Evolutionary conservation across 1,140 invertebrate genomes (phyloP).

Genomic region (Aphelenchoides besseyi): DNA sequence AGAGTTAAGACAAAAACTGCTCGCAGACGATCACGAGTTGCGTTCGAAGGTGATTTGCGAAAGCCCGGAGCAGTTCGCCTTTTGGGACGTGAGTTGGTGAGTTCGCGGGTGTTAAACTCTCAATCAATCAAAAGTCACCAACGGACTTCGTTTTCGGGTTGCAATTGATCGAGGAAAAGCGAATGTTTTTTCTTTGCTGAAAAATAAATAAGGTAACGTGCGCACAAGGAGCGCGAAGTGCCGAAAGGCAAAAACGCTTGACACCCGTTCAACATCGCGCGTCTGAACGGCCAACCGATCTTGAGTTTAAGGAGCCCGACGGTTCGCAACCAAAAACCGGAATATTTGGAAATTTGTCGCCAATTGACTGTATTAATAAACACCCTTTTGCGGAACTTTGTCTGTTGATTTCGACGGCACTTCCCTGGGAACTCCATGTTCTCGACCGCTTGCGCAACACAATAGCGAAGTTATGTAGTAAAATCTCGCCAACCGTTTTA

Average conservation of each 20-base stretch:
- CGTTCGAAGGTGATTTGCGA: too few relatives aligned
- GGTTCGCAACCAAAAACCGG: constrained; percentile 5
- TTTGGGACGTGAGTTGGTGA: background rate
- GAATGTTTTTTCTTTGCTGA: background rate
- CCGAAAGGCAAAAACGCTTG: background rate
- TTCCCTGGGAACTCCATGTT: too few relatives aligned
- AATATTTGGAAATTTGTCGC: background rate
- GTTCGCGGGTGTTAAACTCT: background rate
- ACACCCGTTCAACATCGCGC: background rate
- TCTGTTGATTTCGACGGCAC: background rate
- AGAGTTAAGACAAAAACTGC: background rate
- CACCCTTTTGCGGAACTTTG: too few relatives aligned
- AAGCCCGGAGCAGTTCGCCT: background rate
- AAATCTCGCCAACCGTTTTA: background rate
- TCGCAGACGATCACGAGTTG: too few relatives aligned
- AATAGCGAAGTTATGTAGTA: background rate
- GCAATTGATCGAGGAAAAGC: background rate
- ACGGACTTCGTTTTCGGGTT: background rate
- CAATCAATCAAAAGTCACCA: background rate
- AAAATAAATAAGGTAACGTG: background rate
- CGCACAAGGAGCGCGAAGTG: too few relatives aligned
- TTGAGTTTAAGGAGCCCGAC: background rate
- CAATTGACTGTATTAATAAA: background rate
- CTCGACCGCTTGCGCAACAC: too few relatives aligned
- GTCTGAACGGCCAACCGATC: background rate